Evolutionary conservation across 2,797 vertebrate genomes (phyloP).

Genomic region (Helicolenus hilgendorfi): DNA sequence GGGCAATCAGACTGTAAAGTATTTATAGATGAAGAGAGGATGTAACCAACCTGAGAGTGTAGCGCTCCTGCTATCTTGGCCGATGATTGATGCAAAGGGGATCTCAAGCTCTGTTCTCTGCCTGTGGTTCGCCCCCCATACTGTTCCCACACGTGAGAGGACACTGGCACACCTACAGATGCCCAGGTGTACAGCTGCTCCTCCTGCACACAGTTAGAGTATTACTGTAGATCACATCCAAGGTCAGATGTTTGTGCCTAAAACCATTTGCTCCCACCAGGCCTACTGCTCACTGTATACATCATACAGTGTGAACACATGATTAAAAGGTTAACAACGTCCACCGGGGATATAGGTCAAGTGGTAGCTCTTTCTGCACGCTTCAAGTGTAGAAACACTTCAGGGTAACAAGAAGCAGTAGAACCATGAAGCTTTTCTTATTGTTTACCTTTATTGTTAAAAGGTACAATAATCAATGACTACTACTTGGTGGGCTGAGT

Average conservation of each 20-base stretch:
- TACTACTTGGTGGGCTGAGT: neutral
- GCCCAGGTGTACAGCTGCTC: conserved; percentile 97
- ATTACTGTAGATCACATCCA: neutral
- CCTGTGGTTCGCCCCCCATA: conserved; percentile 90
- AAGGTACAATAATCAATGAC: neutral
- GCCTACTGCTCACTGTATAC: neutral
- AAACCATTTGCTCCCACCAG: neutral
- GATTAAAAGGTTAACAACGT: conserved; percentile 11
- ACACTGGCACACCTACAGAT: conserved; percentile 93
- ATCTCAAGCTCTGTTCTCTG: conserved; percentile 85
- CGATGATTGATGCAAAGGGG: conserved; percentile 79
- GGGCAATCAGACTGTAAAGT: neutral
- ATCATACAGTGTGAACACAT: neutral
- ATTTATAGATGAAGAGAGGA: conserved; percentile 1
- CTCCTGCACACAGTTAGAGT: conserved; percentile 86
- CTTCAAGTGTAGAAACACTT: conserved; percentile 4
- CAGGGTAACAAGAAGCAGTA: neutral
- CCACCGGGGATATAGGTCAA: neutral
- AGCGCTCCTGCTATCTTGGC: conserved; percentile 29
- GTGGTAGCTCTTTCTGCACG: neutral
- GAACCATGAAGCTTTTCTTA: neutral
- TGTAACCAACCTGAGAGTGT: conserved; percentile 69
- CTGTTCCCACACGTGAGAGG: conserved; percentile 90
- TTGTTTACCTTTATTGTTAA: neutral
- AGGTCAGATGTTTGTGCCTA: neutral